These are phyloP conservation scores for Petrocephalus schoutedeni DNA, from an alignment of 2,797 vertebrate species.

Conservation along the genomic window DNA sequence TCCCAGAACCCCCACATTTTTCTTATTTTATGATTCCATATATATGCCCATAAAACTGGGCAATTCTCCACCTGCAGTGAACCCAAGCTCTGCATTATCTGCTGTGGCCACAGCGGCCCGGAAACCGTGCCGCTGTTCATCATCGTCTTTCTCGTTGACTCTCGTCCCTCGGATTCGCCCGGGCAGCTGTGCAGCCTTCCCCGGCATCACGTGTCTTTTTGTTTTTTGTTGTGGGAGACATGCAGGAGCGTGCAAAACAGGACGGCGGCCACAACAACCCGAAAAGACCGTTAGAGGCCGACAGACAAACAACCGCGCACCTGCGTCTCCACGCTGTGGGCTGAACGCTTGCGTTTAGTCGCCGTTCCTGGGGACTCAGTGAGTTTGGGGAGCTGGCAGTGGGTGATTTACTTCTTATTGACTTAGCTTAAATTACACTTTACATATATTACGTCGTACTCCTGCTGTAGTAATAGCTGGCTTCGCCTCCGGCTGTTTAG, in stretches of 20 bases:
- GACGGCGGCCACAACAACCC: conserved; percentile 60
- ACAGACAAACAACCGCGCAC: conserved; percentile 64
- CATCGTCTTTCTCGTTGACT: conserved; percentile 30
- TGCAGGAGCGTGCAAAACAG: conserved; percentile 58
- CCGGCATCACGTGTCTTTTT: conserved; percentile 66
- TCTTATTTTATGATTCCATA: neutral
- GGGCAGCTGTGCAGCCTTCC: conserved; percentile 60
- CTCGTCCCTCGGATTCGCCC: conserved; percentile 29
- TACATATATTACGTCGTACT: neutral
- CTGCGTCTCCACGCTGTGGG: conserved; percentile 24
- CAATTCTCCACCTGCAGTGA: neutral
- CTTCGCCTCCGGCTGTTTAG: neutral
- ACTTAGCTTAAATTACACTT: neutral
- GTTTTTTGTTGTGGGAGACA: conserved; percentile 41
- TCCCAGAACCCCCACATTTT: neutral
- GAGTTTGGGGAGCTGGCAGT: conserved; percentile 21
- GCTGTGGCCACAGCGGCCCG: neutral
- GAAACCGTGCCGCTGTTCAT: neutral
- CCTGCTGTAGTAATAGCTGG: neutral
- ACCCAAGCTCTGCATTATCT: neutral
- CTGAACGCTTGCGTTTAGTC: neutral
- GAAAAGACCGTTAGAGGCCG: conserved; percentile 60
- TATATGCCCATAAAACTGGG: neutral
- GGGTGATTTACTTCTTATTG: neutral
- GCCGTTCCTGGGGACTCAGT: neutral